Evolutionary conservation across 2,888 invertebrate species (phyloP).

Genomic region (Mylabris sibirica): DNA sequence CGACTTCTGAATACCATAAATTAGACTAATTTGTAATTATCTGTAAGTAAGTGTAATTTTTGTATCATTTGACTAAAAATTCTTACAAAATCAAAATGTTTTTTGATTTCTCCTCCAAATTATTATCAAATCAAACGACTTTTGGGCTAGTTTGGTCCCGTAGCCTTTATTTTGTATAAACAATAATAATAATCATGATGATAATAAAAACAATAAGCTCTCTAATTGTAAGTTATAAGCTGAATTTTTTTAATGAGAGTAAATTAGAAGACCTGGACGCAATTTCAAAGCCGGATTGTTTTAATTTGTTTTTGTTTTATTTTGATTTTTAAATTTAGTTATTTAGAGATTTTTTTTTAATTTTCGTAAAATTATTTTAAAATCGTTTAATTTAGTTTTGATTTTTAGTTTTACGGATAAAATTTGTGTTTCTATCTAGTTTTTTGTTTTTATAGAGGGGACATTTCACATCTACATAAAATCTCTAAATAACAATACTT

Average conservation of each 20-base stretch:
- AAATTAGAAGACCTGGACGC: constrained; percentile 29
- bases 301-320: constrained; percentile 21
- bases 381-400: not conserved
- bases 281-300: constrained; percentile 30
- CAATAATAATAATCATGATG: not conserved
- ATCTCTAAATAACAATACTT: constrained; percentile 34
- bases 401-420: not conserved
- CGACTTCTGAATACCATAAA: too few relatives aligned
- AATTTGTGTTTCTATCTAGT: not conserved
- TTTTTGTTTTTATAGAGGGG: not conserved
- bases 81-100: not conserved
- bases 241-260: constrained; percentile 4
- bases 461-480: constrained; percentile 14
- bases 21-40: not conserved
- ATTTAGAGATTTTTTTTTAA: constrained; percentile 32
- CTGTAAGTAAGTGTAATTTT: not conserved
- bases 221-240: constrained; percentile 24
- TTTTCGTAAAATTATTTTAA: not conserved
- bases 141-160: constrained; percentile 48
- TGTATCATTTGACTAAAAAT: not conserved
- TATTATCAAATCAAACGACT: constrained; percentile 4
- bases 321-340: constrained; percentile 23
- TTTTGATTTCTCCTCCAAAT: not conserved
- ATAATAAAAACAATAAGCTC: constrained; percentile 21
- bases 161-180: constrained; percentile 30